Evolutionary conservation across 2,888 invertebrate species (phyloP), one percentile per base, ranked within the genome.

Genomic region (Onchidella celtica): DNA sequence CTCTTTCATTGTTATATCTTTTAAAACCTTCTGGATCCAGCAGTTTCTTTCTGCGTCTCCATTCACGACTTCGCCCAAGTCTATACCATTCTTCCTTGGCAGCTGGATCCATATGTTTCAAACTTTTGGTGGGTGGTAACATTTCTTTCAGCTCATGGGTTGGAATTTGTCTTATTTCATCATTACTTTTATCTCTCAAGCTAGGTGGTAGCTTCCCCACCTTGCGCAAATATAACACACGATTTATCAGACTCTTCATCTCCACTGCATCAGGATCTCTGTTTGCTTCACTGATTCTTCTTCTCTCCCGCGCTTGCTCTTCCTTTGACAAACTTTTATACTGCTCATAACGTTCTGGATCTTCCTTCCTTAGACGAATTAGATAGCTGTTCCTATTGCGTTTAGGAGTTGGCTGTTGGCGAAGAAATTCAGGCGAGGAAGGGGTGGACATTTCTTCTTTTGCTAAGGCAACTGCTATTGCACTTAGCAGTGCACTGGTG

Each of bases 1-100:
- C 74, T 61, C 74, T 59, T 38, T 74, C 74, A 74, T 74, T 74
- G 27, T 74, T 74, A 27, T 74, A 74, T 74, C 61, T 74, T n/a
- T 74, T 74, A 74, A 74, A 74, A 21, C 74, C 74, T 24, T 74
- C 74, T 59, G 74, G 74, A 38, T 74, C 74, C 32, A 74, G 27
- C 0, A 74, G 61, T 38, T 74, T 74, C 24, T 74, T 74, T 36
- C 36, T 74, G 1, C 36, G 59, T 38, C 74, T 74, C 74, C 74
- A 74, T 38, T 74, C 74, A 38, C 61, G 59, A 38, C 61, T 74
- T 61, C 74, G 59, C 2, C 74, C 74, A 61, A 74, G 61, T n/a
- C 74, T 59, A 11, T 74, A 74, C 74, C 74, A 74, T 59, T 74
- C 74, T 14, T 74, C 74, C 27, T 27, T 59, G 6, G 74, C 59